Evolutionary conservation across 2,113 vertebrate species (phyloP).

Genomic region (Petaurus breviceps): DNA sequence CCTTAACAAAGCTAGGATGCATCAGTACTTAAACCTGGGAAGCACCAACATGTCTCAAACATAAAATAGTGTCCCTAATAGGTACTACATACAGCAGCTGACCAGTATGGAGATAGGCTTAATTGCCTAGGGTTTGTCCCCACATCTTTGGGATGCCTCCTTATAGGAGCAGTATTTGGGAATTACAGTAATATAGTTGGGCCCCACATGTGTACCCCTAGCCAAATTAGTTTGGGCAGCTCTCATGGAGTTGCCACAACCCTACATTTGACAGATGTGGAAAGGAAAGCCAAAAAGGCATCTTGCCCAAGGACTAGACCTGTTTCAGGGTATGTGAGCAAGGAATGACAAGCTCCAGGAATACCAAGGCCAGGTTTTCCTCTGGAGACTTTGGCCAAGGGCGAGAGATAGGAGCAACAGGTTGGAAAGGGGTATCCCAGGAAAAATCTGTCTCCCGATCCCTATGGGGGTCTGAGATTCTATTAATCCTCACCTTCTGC

Average conservation of each 20-base stretch:
- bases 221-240: background rate
- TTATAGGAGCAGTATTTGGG: background rate
- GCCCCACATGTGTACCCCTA: background rate
- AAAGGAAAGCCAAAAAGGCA: background rate
- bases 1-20: background rate
- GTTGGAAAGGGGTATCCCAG: background rate
- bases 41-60: background rate
- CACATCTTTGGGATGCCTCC: background rate
- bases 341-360: background rate
- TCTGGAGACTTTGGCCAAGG: background rate
- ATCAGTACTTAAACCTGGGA: background rate
- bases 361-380: background rate
- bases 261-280: background rate
- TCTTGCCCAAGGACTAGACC: background rate
- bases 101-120: background rate
- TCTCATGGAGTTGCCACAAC: background rate
- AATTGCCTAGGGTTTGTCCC: background rate
- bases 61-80: background rate
- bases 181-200: background rate
- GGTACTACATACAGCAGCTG: background rate
- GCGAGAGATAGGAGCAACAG: background rate
- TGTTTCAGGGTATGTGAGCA: background rate
- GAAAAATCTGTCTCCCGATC: background rate
- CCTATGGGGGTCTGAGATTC: background rate
- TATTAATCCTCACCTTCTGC: slow-evolving; percentile 82